phyloP scores from a whole-genome alignment of 2,797 vertebrate species.

The Echiichthys vipera region DNA sequence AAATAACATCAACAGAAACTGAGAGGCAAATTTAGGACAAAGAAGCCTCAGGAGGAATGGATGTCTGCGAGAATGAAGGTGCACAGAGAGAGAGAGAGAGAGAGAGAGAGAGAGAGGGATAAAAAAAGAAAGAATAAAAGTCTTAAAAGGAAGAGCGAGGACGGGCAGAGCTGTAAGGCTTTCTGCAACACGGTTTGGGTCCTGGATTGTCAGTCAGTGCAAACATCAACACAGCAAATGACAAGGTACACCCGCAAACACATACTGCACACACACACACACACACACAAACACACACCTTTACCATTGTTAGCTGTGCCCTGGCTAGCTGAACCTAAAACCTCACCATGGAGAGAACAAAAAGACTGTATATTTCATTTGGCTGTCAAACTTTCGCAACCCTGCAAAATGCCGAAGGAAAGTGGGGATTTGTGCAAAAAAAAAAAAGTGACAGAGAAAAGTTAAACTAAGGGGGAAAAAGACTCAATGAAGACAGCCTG shows the following conservation, averaged over 20 bases:
- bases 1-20: constrained; percentile 44
- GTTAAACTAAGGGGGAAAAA: background rate
- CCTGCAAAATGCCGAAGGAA: constrained; percentile 6
- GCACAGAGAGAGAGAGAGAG: background rate
- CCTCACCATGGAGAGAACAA: background rate
- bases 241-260: constrained; percentile 12
- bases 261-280: background rate
- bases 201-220: constrained; percentile 49
- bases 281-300: constrained; percentile 12
- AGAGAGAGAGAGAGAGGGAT: background rate
- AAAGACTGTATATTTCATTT: constrained; percentile 13
- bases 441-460: background rate
- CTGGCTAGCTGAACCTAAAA: constrained; percentile 19
- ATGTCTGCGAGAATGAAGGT: constrained; percentile 27
- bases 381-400: constrained; percentile 19
- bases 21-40: constrained; percentile 70
- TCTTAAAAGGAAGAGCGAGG: constrained; percentile 12
- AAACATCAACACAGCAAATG: constrained; percentile 48
- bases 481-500: background rate
- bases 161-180: constrained; percentile 29
- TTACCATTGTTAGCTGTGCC: constrained; percentile 24
- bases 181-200: constrained; percentile 32
- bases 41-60: constrained; percentile 56
- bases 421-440: background rate
- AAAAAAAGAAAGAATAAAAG: background rate